Base-by-base conservation (phyloP, 2,797 vertebrate genomes). In the Chaetophractus vellerosus region DNA sequence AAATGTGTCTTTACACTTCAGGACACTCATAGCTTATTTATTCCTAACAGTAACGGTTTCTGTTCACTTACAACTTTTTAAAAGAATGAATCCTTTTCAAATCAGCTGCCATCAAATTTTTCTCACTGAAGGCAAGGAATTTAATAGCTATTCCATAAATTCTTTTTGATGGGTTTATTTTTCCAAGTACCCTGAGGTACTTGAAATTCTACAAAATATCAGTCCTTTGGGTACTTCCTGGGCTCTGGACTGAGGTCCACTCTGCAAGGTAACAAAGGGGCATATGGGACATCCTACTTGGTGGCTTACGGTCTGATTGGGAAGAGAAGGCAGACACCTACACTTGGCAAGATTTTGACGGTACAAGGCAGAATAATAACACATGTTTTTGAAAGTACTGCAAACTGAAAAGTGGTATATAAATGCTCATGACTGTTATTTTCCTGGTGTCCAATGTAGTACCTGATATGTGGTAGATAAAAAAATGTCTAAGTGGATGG, bases 81-180 rank as follows among this genome's bases (percentile, higher is more conserved):
- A 41, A 92, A 87, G 86, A 92, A 71, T n/a, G 36, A 74, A 89
- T 93, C 48, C 66, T 94, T 91, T 96, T 86, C n/a, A 75, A 33
- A 92, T 93, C 55, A n/a, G 59, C 78, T 94, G 57, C 83, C 71
- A 59, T 90, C 79, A 83, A 45, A 18, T 52, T 94, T 93, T 66
- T 89, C 0, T 87, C 66, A 1, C 45, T 0, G 9, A 79, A 71
- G 36, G 38, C 50, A 81, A 55, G 52, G 92, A 79, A 61, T 55
- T 83, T 76, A 50, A 82, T 71, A 31, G 57, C 74, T 89, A 38
- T 26, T 87, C 81, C 57, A 82, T 82, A 76, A 52, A 63, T 84
- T 75, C 12, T 74, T 92, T 68, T 28, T 76, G 61, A 76, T 81
- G 45, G 38, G 68, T 71, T 90, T 31, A 38, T 92, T 93, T 94